These are phyloP conservation scores for Anguilla rostrata DNA, from an alignment of 2,113 vertebrate genomes.

Conservation along the genomic window DNA sequence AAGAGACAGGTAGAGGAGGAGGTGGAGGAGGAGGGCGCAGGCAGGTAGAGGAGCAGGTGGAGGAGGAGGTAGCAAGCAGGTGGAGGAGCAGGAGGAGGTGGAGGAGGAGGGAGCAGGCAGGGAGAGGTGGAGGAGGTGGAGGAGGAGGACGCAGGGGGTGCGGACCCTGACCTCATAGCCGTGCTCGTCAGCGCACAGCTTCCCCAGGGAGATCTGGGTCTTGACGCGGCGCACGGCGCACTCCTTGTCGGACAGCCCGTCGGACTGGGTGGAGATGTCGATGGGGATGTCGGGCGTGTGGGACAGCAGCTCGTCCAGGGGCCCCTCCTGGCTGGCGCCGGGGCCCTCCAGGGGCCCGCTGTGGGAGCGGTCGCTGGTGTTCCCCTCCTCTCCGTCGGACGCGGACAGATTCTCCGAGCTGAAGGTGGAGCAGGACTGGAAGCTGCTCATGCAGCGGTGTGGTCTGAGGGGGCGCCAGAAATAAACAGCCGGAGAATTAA, in stretches of 20 bases:
- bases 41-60: too few species aligned
- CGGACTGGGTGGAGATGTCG: slow-evolving; percentile 95
- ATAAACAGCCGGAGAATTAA: too few species aligned
- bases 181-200: slow-evolving; percentile 89
- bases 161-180: slow-evolving; percentile 81
- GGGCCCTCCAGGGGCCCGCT: slow-evolving; percentile 82
- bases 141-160: not conserved
- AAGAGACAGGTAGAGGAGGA: too few species aligned
- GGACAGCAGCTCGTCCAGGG: slow-evolving; percentile 87
- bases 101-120: not conserved
- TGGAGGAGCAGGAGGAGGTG: too few species aligned
- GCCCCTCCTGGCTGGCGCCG: slow-evolving; percentile 78
- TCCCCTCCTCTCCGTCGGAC: slow-evolving; percentile 96
- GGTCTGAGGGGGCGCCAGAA: slow-evolving; percentile 65
- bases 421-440: slow-evolving; percentile 97
- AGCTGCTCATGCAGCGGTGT: slow-evolving; percentile 93
- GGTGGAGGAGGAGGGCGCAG: too few species aligned
- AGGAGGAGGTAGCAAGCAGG: too few species aligned
- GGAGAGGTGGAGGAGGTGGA: not conserved
- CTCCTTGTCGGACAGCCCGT: slow-evolving; percentile 97
- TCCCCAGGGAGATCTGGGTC: slow-evolving; percentile 97
- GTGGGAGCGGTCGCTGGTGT: slow-evolving; percentile 96
- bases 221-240: slow-evolving; percentile 94
- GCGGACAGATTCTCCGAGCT: slow-evolving; percentile 97
- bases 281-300: slow-evolving; percentile 96